A percentile compares a stretch with the other conserved stretches of the same genome.
Conservation (phyloP, 2,797 vertebrate species). For the Danio jaintianensis region DNA sequence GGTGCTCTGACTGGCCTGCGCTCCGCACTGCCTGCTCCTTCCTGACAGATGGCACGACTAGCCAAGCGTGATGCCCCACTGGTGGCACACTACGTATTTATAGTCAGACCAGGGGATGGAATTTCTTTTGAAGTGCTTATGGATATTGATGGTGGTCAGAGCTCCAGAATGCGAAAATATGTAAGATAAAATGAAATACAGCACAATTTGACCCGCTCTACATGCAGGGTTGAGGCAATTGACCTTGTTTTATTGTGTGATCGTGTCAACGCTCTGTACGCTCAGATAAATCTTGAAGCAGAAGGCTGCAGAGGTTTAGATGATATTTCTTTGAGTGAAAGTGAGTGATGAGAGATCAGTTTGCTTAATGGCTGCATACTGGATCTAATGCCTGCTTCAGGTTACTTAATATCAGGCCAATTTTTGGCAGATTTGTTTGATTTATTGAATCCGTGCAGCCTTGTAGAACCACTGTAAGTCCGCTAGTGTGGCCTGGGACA, state of each 20-base stretch:
- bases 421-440: too few species aligned
- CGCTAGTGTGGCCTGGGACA: too few species aligned
- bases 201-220: constrained; percentile 29
- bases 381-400: not conserved
- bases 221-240: constrained; percentile 12
- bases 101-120: constrained; percentile 39
- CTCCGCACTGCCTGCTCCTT: constrained; percentile 57
- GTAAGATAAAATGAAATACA: constrained; percentile 15
- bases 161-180: constrained; percentile 13
- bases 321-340: not conserved
- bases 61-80: constrained; percentile 38
- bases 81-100: constrained; percentile 66
- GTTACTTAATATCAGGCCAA: too few species aligned
- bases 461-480: too few species aligned
- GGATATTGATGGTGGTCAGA: constrained; percentile 51
- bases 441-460: too few species aligned
- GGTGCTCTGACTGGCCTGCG: constrained; percentile 57
- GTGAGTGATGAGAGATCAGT: not conserved
- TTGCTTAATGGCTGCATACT: not conserved
- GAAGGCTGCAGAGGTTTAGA: not conserved
- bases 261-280: not conserved
- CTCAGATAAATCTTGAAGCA: not conserved
- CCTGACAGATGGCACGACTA: constrained; percentile 74
- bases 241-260: constrained; percentile 33
- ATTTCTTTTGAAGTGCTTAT: constrained; percentile 51